Evolutionary conservation across 2,797 vertebrate species (phyloP).

Genomic region (Pagetopsis macropterus): DNA sequence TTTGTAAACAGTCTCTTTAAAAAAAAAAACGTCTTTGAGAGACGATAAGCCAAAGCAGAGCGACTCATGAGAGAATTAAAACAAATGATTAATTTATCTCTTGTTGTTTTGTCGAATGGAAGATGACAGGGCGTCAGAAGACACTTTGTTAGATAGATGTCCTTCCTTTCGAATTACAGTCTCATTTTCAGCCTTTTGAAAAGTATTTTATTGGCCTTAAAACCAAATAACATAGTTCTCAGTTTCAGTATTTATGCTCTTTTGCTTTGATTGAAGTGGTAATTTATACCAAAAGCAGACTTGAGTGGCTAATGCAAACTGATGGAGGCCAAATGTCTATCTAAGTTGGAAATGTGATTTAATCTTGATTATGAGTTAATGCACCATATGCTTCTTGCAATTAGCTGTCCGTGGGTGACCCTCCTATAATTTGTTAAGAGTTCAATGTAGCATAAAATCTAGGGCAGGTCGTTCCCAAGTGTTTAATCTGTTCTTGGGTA

Average conservation of each 20-base stretch:
- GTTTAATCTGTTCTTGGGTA: constrained; percentile 79
- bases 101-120: constrained; percentile 52
- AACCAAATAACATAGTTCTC: constrained; percentile 29
- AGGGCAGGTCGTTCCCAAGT: constrained; percentile 82
- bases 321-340: constrained; percentile 51
- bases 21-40: constrained; percentile 52
- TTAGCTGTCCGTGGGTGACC: constrained; percentile 83
- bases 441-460: constrained; percentile 86
- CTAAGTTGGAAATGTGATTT: constrained; percentile 72
- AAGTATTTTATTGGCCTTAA: constrained; percentile 47
- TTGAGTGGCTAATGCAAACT: constrained; percentile 14
- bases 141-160: constrained; percentile 48
- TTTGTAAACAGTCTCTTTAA: constrained; percentile 69
- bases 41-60: constrained; percentile 52
- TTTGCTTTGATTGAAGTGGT: constrained; percentile 23
- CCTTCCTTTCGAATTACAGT: constrained; percentile 29
- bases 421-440: constrained; percentile 84
- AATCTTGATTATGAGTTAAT: constrained; percentile 85
- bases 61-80: constrained; percentile 55
- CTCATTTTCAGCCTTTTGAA: constrained; percentile 40
- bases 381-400: constrained; percentile 83
- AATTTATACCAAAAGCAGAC: constrained; percentile 33
- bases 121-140: constrained; percentile 46
- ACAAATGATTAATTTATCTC: constrained; percentile 66
- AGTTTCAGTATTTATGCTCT: not conserved